These are phyloP conservation scores for Anguilla megastoma DNA, from an alignment of 2,797 vertebrate species.

Conservation along the genomic window DNA sequence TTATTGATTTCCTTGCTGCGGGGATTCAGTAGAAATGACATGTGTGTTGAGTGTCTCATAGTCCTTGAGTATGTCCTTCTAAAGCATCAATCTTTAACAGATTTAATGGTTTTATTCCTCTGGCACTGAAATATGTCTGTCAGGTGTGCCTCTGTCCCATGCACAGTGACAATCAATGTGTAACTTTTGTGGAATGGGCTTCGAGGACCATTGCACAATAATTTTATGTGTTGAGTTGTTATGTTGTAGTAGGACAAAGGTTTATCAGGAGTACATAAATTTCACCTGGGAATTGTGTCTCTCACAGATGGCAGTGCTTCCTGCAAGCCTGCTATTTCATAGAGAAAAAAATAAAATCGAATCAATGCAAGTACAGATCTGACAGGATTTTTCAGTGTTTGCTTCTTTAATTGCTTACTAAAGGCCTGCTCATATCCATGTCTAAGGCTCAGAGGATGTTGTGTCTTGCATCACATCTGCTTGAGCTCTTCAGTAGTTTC, in stretches of 20 bases:
- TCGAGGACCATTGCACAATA: conserved; percentile 33
- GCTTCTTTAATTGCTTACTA: neutral
- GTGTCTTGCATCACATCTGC: neutral
- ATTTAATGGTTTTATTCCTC: conserved; percentile 47
- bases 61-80: conserved; percentile 56
- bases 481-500: neutral
- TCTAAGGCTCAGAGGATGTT: neutral
- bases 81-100: conserved; percentile 35
- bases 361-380: neutral
- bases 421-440: neutral
- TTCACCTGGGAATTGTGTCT: neutral
- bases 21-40: neutral
- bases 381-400: neutral
- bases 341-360: neutral
- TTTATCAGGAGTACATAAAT: neutral
- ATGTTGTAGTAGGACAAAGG: neutral
- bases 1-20: conserved; percentile 43
- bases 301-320: neutral
- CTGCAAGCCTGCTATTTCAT: neutral
- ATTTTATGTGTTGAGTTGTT: neutral
- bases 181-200: conserved; percentile 64
- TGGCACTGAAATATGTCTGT: conserved; percentile 21
- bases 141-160: conserved; percentile 31
- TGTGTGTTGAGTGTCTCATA: neutral
- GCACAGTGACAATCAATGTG: conserved; percentile 64